Percentiles rank a stretch among this genome's conserved stretches.
These are phyloP conservation scores for Neoscelio sp. DNA, from an alignment of 2,888 invertebrate genomes.

Conservation along the genomic window DNA sequence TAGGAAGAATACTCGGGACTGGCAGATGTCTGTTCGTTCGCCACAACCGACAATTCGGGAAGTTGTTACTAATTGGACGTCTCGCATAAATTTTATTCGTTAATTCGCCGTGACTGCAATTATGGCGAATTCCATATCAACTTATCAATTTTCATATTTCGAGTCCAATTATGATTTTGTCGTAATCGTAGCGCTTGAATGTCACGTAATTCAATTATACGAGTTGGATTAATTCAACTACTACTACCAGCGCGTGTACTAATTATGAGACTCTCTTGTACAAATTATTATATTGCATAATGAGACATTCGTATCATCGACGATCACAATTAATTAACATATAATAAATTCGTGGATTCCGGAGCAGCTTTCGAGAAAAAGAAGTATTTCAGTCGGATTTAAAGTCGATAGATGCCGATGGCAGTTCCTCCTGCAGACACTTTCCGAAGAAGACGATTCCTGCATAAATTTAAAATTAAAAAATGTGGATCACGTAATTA, in stretches of 20 bases:
- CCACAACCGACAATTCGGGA: constrained; percentile 74
- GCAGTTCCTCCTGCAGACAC: no score
- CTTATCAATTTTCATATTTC: constrained; percentile 66
- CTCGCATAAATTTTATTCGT: constrained; percentile 66
- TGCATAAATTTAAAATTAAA: no score
- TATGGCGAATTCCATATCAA: constrained; percentile 59
- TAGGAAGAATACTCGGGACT: constrained; percentile 65
- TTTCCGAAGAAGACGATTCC: no score
- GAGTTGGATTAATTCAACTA: constrained; percentile 60
- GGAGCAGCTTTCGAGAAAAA: no score
- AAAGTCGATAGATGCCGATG: no score
- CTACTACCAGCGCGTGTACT: constrained; percentile 40
- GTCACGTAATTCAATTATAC: constrained; percentile 65
- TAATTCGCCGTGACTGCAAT: constrained; percentile 66
- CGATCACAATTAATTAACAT: constrained; percentile 61
- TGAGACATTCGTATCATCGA: constrained; percentile 62
- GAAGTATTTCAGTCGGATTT: constrained; percentile 18
- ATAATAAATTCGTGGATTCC: constrained; percentile 46
- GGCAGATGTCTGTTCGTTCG: constrained; percentile 72
- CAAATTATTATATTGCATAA: constrained; percentile 62
- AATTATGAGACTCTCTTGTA: constrained; percentile 60
- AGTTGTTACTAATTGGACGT: constrained; percentile 77
- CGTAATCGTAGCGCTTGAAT: constrained; percentile 62
- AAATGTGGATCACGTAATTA: no score
- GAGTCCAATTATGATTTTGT: constrained; percentile 65